Conservation (phyloP, 2,888 invertebrate genomes). For the Pristionchus entomophagus region DNA sequence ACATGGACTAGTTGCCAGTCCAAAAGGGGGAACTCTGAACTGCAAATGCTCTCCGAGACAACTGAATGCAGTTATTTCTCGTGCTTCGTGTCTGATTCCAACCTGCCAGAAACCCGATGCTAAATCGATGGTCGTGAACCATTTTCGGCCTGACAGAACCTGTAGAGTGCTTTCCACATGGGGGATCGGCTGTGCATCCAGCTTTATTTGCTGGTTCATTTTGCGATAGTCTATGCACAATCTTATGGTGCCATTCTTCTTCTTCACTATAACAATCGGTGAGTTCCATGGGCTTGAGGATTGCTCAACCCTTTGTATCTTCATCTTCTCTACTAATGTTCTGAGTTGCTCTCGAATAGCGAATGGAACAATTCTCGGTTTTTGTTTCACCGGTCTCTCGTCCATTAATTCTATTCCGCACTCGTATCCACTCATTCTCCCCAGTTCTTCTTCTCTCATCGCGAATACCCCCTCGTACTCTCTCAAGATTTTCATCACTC, state of each 20-base stretch:
- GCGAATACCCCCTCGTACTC: constrained; percentile 43
- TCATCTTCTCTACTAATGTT: constrained; percentile 43
- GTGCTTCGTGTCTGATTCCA: constrained; percentile 52
- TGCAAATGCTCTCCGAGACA: constrained; percentile 58
- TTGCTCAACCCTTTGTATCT: constrained; percentile 52
- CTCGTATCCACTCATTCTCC: constrained; percentile 41
- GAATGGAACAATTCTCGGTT: constrained; percentile 47
- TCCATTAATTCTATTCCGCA: constrained; percentile 48
- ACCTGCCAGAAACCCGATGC: constrained; percentile 60
- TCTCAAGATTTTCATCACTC: not conserved
- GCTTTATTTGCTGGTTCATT: constrained; percentile 60
- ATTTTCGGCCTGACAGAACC: constrained; percentile 27
- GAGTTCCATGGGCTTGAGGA: constrained; percentile 74
- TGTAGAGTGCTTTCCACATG: constrained; percentile 50
- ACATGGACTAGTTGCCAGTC: constrained; percentile 63
- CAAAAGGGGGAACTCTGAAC: constrained; percentile 65
- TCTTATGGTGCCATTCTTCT: constrained; percentile 69
- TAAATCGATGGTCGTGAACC: constrained; percentile 56
- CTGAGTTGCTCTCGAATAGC: constrained; percentile 45
- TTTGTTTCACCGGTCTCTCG: constrained; percentile 45
- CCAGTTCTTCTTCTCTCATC: constrained; percentile 45
- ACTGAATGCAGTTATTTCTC: constrained; percentile 62
- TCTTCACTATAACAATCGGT: constrained; percentile 75
- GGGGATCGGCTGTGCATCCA: constrained; percentile 58
- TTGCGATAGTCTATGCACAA: constrained; percentile 69